Percentiles rank a stretch among this genome's conserved stretches.
Conservation (phyloP, 1,140 invertebrate genomes). For the Bradynema listronoti region DNA sequence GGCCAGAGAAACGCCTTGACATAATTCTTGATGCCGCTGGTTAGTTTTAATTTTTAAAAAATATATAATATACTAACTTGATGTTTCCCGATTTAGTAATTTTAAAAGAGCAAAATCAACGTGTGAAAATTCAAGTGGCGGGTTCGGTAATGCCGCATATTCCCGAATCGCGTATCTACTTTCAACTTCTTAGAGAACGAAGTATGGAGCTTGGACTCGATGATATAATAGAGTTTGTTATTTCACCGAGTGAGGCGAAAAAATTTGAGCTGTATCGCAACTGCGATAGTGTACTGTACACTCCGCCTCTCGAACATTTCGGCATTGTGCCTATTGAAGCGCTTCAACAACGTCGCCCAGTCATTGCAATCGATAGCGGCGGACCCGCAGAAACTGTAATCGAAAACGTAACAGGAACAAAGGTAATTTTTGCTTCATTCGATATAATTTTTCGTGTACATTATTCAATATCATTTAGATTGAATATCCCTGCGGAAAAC, state of each 20-base stretch:
- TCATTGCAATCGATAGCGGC: slow-evolving; percentile 57
- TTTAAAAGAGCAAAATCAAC: slow-evolving; percentile 40
- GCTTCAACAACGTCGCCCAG: slow-evolving; percentile 52
- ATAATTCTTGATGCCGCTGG: slow-evolving; percentile 56
- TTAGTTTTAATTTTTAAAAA: slow-evolving; percentile 15
- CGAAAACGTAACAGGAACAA: slow-evolving; percentile 53
- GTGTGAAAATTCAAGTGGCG: slow-evolving; percentile 46
- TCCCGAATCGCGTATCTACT: slow-evolving; percentile 56
- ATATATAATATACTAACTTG: neutral
- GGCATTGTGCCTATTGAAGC: slow-evolving; percentile 57
- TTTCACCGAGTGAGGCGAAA: slow-evolving; percentile 43
- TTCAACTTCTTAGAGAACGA: slow-evolving; percentile 43
- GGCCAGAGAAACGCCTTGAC: slow-evolving; percentile 57
- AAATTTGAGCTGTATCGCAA: slow-evolving; percentile 52
- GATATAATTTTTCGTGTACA: neutral
- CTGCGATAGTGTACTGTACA: slow-evolving; percentile 55
- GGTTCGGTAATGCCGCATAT: slow-evolving; percentile 58
- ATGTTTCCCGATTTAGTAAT: slow-evolving; percentile 46
- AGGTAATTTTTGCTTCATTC: slow-evolving; percentile 13
- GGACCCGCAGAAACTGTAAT: slow-evolving; percentile 55
- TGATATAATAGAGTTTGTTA: slow-evolving; percentile 51
- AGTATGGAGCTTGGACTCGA: slow-evolving; percentile 39
- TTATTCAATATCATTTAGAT: slow-evolving; percentile 30
- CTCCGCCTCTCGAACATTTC: slow-evolving; percentile 56
- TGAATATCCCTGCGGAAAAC: slow-evolving; percentile 42